These are phyloP conservation scores for Tholera decimalis DNA, from an alignment of 2,888 invertebrate species.

Conservation along the genomic window DNA sequence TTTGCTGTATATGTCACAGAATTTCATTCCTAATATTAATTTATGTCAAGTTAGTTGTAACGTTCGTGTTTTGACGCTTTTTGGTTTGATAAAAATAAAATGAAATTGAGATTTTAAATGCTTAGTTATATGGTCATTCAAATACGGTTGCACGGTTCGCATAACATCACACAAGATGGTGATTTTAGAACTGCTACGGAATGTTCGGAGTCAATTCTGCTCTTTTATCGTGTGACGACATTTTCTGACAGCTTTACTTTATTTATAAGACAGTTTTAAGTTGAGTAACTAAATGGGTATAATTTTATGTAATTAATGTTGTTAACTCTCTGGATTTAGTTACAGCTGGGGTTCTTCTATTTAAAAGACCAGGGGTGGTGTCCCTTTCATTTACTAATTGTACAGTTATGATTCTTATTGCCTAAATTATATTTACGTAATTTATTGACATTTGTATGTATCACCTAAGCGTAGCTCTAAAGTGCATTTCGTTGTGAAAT, in stretches of 20 bases:
- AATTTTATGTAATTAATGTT: constrained; percentile 48
- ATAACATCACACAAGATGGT: constrained; percentile 40
- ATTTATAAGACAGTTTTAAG: constrained; percentile 78
- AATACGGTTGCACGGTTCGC: constrained; percentile 50
- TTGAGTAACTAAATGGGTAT: constrained; percentile 64
- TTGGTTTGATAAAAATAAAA: constrained; percentile 35
- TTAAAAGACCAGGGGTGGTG: constrained; percentile 68
- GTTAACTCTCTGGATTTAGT: constrained; percentile 55
- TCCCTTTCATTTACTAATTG: constrained; percentile 76
- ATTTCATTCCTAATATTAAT: constrained; percentile 57
- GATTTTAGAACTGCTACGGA: constrained; percentile 41
- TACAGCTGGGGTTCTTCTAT: constrained; percentile 62
- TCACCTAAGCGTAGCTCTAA: constrained; percentile 84
- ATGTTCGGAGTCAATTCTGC: constrained; percentile 44
- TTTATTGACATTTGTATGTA: constrained; percentile 87
- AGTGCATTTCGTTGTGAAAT: constrained; percentile 88
- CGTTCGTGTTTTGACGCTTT: constrained; percentile 47
- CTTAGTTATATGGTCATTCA: constrained; percentile 14
- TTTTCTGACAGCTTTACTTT: constrained; percentile 88
- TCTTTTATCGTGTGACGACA: constrained; percentile 70
- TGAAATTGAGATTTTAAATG: constrained; percentile 31
- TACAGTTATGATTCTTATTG: constrained; percentile 86
- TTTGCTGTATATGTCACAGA: constrained; percentile 45
- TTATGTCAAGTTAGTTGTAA: constrained; percentile 38
- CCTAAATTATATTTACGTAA: constrained; percentile 91